Base-by-base conservation (phyloP, 2,888 invertebrate genomes). In the Platyscelio sp. region DNA sequence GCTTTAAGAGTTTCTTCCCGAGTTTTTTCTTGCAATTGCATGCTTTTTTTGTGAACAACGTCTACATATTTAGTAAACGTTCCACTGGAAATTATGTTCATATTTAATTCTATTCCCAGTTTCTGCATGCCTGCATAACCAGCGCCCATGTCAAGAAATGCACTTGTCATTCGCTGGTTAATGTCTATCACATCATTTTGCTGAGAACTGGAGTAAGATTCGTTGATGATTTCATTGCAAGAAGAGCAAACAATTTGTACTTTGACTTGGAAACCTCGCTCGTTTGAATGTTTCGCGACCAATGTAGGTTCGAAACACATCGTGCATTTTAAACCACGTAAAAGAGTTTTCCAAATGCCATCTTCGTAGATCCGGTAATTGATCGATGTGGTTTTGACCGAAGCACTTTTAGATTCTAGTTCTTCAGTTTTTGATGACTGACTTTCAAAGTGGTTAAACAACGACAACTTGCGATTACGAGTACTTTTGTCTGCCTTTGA, bases 81-180 rank as follows among this genome's bases (percentile, higher is more conserved):
- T 43, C 4, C 27, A 63, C 49, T 46, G 5, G 65, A 40, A 9
- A 63, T 15, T 40, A 63, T 43, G 29, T 65, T 27, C 46, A 65
- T 46, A 49, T 63, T 63, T 26, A 43, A 26, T 7, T 63, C 43
- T 26, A 43, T 11, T 43, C 63, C 43, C n/a, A 65, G 27, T 65
- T 46, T 65, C 26, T 49, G 18, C 6, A 49, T 65, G 27, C 65
- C 49, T 49, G 65, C 46, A 20, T 65, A 65, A 46, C 65, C 46
- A 20, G 40, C 49, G 26, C 49, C 65, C 65, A 65, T 46, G 15
- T 65, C 65, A 3, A 65, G 65, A 65, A 65, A 65, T 13, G 40
- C 38, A 22, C 40, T 15, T 7, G 61, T 61, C 40, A 61, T 40
- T 22, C 40, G 88, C 87, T 86, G 89, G 90, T 56, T 56, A 40